Conservation (phyloP, 2,888 invertebrate species). For the Agrochola litura region DNA sequence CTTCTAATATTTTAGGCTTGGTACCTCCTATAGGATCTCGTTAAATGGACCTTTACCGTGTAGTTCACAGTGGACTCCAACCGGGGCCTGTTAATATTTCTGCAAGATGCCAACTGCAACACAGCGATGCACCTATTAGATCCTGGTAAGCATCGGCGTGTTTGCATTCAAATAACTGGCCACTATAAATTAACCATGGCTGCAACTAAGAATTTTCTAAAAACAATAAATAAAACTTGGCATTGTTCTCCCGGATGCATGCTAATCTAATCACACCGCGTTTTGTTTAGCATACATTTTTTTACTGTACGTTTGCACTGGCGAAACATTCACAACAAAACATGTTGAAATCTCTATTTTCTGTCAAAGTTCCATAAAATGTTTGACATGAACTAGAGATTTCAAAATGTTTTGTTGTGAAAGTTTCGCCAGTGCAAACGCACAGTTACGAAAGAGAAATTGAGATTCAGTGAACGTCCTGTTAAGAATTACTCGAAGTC, state of each 20-base stretch:
- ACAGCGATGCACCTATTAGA: neutral
- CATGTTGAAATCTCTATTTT: too few species aligned
- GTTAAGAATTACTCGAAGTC: neutral
- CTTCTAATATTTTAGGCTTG: neutral
- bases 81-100: neutral
- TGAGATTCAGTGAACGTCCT: neutral
- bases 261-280: neutral
- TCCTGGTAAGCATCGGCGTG: conserved; percentile 2
- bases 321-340: too few species aligned
- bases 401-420: too few species aligned
- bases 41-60: neutral
- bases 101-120: neutral
- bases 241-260: conserved; percentile 21
- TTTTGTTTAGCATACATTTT: conserved; percentile 21
- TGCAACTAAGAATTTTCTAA: conserved; percentile 1
- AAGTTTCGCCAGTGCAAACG: too few species aligned
- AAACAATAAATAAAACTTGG: conserved; percentile 11
- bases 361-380: too few species aligned
- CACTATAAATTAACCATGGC: neutral
- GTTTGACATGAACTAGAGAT: too few species aligned
- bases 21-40: neutral
- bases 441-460: too few species aligned
- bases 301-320: too few species aligned
- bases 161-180: neutral
- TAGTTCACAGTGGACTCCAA: neutral